Evolutionary conservation across 2,113 vertebrate species (phyloP), one percentile per base, ranked within the genome.

Genomic region (Austrofundulus limnaeus): DNA sequence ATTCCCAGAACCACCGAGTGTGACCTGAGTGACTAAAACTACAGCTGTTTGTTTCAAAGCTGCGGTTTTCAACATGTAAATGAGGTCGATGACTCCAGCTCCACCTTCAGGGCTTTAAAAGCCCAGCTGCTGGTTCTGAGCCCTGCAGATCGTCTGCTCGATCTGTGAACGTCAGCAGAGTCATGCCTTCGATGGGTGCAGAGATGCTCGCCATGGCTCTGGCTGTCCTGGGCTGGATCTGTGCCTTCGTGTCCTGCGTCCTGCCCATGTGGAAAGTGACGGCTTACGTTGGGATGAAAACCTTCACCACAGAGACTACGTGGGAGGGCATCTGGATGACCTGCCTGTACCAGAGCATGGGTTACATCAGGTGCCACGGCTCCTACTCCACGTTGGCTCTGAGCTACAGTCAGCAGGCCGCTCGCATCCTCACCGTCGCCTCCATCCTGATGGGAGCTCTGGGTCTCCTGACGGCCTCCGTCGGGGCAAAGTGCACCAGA

Each of bases 201-300:
- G 95, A 99, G 92, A 94, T 98, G 56, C 72, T 94, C 0, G 97
- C 95, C 2, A 80, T 94, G 64, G 21, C 81, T 45, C 85, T 98
- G 58, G 91, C 92, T 0, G 75, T 93, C 51, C 50, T 98, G 66
- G 96, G 96, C 17, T 96, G 95, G 95, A 63, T 96, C 55, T 87
- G 85, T 54, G 86, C 87, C 75, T 91, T 95, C 42, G 43, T 94
- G 3, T 91, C 93, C 54, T 98, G 96, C 2, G 89, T 88, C 0
- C 43, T 98, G 77, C 96, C 96, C 70, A 95, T 94, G 94, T 98
- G 96, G 96, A 88, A 87, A 16, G 95, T 96, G 56, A 88, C 95
- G 0, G 94, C 96, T 25, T 96, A 95, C 82, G 94, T 94, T n/a
- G 95, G 95, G 5, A 89, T 77, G 80, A 98, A 92, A 88, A 94